These are phyloP conservation scores for Perccottus glenii DNA, from an alignment of 2,113 vertebrate species.

Conservation along the genomic window DNA sequence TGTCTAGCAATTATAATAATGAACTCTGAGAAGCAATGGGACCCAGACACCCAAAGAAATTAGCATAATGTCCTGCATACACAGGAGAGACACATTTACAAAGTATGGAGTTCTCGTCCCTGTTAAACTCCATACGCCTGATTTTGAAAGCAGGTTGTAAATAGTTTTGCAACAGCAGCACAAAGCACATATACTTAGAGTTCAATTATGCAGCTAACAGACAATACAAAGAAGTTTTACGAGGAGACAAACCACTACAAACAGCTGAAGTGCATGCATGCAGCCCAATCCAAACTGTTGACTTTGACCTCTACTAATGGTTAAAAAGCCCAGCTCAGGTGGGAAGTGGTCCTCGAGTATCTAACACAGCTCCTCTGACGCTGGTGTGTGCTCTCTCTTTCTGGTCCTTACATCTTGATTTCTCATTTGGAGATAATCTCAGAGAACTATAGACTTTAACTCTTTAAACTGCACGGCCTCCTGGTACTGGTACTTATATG, in stretches of 20 bases:
- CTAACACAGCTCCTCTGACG: slow-evolving; percentile 45
- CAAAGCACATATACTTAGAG: slow-evolving; percentile 21
- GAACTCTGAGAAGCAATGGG: slow-evolving; percentile 65
- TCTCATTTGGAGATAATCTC: slow-evolving; percentile 61
- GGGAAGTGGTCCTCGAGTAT: slow-evolving; percentile 67
- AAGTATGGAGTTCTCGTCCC: slow-evolving; percentile 20
- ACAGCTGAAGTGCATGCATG: slow-evolving; percentile 16
- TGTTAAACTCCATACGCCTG: slow-evolving; percentile 36
- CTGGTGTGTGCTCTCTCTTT: slow-evolving; percentile 7
- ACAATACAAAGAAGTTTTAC: slow-evolving; percentile 40
- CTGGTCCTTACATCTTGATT: slow-evolving; percentile 51
- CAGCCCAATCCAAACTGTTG: slow-evolving; percentile 63
- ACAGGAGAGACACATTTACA: slow-evolving; percentile 45
- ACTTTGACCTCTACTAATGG: slow-evolving; percentile 63
- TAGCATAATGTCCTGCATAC: slow-evolving; percentile 71
- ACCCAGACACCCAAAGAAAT: slow-evolving; percentile 72
- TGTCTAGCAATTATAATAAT: slow-evolving; percentile 78
- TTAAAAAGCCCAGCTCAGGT: slow-evolving; percentile 62
- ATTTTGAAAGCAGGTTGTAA: slow-evolving; percentile 54
- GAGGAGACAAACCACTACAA: slow-evolving; percentile 41
- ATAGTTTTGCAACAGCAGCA: slow-evolving; percentile 34
- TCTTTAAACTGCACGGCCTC: slow-evolving; percentile 42
- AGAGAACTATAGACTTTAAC: background rate
- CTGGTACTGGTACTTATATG: slow-evolving; percentile 29
- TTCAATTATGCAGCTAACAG: slow-evolving; percentile 54